Evolutionary conservation across 2,797 vertebrate species (phyloP), one percentile per base, ranked within the genome.

Genomic region (Cyprinella venusta): DNA sequence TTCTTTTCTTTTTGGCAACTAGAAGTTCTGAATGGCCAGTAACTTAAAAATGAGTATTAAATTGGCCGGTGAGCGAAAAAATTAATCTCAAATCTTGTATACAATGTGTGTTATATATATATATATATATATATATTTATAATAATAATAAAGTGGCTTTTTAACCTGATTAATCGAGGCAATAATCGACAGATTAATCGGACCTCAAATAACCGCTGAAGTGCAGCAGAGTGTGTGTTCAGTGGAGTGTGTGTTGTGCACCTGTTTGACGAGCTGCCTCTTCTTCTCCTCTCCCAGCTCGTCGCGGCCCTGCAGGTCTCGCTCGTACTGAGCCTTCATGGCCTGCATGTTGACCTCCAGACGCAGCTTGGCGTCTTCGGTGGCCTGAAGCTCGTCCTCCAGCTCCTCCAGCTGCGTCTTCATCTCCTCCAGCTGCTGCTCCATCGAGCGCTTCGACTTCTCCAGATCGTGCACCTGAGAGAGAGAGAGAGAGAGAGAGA

Each of bases 251-350:
- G 54, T n/a, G 52, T 52, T 15, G 0, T 13, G 4, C 83, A 97
- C 98, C 95, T 99, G 98, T 92, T 97, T 97, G 86, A 97, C 88
- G 87, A 99, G 94, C 54, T 97, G 95, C 76, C 96, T 97, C 93
- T 96, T 98, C 94, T 98, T 99, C 91, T 99, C 98, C 90, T 99
- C 97, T 2, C 95, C 97, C 95, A 97, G 96, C 87, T 99, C 97
- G 0, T 99, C 97, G 0, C 96, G 95, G 5, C 96, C 97, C 87
- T 96, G 95, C 87, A 96, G 86, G 91, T 97, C 96, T 6, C 96
- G 88, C 78, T 97, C 96, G 63, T 95, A 96, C 91, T 97, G 96
- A 24, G 96, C 95, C 86, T 96, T 97, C 95, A 96, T 94, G 88
- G 96, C 96, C 93, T 97, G 96, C 81, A 96, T 94, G 91, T 97